Percentiles rank a stretch among this genome's conserved stretches.
phyloP scores from a whole-genome alignment of 1,140 invertebrate genomes.

The Halyomorpha halys region DNA sequence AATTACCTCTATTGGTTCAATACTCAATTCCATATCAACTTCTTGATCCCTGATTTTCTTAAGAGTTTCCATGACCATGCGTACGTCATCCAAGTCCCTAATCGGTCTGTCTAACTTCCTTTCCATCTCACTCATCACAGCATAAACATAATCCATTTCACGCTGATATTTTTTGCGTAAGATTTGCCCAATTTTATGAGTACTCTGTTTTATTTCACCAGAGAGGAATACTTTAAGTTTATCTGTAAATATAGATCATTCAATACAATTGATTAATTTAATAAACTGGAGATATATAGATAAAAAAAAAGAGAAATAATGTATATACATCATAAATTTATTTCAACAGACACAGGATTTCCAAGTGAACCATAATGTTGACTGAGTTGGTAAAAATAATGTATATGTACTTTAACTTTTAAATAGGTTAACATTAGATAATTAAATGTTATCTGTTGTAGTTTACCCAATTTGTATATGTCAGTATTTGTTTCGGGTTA shows the following conservation, averaged over 20 bases:
- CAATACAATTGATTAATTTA: not conserved
- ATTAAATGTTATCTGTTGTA: no score
- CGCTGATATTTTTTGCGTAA: constrained; percentile 85
- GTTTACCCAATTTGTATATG: no score
- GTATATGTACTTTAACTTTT: no score
- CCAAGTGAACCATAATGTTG: no score
- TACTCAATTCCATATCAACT: constrained; percentile 87
- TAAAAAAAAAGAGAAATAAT: not conserved
- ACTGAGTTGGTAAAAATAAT: no score
- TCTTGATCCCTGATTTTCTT: constrained; percentile 89
- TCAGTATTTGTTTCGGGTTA: no score
- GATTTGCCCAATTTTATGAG: constrained; percentile 71
- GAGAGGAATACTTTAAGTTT: constrained; percentile 75
- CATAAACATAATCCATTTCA: constrained; percentile 91
- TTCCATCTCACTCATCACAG: constrained; percentile 83
- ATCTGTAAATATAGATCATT: constrained; percentile 43
- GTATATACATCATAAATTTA: not conserved
- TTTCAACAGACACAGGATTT: no score
- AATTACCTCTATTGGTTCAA: constrained; percentile 79
- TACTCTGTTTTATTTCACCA: constrained; percentile 70
- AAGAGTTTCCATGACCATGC: constrained; percentile 84
- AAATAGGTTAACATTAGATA: no score
- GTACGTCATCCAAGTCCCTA: constrained; percentile 83
- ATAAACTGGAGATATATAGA: not conserved
- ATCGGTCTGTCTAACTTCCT: constrained; percentile 77